These are phyloP conservation scores for Digitonthophagus gazella DNA, from an alignment of 2,888 invertebrate species.

Conservation along the genomic window DNA sequence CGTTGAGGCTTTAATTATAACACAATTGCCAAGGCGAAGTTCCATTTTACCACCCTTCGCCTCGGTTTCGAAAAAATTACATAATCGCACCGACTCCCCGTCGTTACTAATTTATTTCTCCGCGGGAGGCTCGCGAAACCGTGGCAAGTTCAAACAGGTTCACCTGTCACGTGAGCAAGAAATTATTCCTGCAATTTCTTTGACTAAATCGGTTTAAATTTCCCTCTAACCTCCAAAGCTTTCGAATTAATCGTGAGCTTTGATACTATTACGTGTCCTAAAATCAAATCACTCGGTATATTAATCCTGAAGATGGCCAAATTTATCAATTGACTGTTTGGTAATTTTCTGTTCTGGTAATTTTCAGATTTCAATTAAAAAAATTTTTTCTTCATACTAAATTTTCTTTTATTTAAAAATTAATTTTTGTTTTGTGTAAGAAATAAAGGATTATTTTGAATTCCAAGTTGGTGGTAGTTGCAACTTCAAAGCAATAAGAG, in stretches of 20 bases:
- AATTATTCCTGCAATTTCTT: not conserved
- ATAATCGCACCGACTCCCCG: not conserved
- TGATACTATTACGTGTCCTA: not conserved
- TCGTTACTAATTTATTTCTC: not conserved
- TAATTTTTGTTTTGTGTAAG: too few species aligned
- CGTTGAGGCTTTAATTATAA: not conserved
- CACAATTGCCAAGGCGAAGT: not conserved
- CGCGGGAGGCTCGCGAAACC: not conserved
- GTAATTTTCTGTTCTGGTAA: not conserved
- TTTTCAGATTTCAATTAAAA: too few species aligned
- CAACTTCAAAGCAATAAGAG: not conserved
- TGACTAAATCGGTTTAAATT: not conserved
- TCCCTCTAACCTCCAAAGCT: not conserved
- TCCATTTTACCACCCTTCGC: not conserved
- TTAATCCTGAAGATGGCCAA: not conserved
- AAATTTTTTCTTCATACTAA: too few species aligned
- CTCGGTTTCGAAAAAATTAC: not conserved
- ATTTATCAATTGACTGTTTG: not conserved
- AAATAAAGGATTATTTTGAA: too few species aligned
- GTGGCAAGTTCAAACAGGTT: not conserved
- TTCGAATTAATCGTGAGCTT: not conserved
- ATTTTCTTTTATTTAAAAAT: too few species aligned
- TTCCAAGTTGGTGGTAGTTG: too few species aligned
- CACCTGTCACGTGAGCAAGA: not conserved
- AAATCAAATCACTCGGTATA: not conserved